Percentiles rank a stretch among this genome's conserved stretches.
Evolutionary conservation across 2,797 vertebrate genomes (phyloP).

Genomic region (Acanthiza pusilla): DNA sequence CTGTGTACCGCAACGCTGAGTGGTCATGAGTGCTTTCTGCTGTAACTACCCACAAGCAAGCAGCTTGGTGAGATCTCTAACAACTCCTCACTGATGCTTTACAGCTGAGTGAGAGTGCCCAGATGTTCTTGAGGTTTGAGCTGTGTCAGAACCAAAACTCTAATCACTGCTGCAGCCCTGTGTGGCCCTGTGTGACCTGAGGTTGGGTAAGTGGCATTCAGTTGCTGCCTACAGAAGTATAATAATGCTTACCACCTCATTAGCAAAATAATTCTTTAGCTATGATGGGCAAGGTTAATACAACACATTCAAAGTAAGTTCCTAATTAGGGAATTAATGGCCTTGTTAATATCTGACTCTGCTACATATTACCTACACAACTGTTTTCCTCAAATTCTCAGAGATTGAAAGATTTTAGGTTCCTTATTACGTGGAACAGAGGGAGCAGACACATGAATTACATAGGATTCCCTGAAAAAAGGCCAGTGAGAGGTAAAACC

Average conservation of each 20-base stretch:
- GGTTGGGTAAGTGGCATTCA: background rate
- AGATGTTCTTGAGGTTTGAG: background rate
- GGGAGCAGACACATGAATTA: background rate
- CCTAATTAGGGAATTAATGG: background rate
- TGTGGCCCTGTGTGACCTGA: background rate
- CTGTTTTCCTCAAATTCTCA: background rate
- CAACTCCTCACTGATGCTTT: background rate
- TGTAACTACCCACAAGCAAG: background rate
- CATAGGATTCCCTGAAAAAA: background rate
- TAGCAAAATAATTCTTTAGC: background rate
- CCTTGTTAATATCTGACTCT: background rate
- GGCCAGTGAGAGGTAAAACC: background rate
- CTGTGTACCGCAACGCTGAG: background rate
- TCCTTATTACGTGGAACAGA: background rate
- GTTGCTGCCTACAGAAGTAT: background rate
- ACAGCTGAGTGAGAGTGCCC: background rate
- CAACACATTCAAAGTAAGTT: background rate
- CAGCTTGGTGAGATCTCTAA: background rate
- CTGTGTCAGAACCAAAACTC: background rate
- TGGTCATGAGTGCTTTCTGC: background rate
- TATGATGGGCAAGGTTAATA: background rate
- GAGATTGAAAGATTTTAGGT: background rate
- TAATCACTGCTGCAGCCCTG: background rate
- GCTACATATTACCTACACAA: background rate
- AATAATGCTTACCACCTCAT: background rate